Percentiles rank a stretch among this genome's conserved stretches.
phyloP scores from a whole-genome alignment of 2,797 vertebrate species.

The Tapera naevia region DNA sequence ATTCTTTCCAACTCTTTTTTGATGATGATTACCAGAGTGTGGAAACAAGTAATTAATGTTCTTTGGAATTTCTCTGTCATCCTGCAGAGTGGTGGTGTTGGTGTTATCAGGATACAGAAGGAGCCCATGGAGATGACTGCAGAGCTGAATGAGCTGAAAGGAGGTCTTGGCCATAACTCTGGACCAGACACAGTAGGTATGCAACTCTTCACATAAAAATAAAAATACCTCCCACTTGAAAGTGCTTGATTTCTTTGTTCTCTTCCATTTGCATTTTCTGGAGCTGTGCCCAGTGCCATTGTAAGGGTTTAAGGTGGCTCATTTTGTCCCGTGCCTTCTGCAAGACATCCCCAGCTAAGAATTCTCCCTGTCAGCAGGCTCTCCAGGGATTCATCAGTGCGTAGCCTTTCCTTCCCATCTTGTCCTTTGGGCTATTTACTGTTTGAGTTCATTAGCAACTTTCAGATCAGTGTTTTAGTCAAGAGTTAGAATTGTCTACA shows the following conservation, averaged over 20 bases:
- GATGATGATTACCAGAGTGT: background rate
- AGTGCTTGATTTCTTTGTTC: background rate
- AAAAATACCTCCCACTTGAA: background rate
- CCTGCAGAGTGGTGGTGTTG: background rate
- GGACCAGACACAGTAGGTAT: background rate
- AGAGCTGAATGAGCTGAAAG: background rate
- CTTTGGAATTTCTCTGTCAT: background rate
- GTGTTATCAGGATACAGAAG: background rate
- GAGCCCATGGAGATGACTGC: background rate
- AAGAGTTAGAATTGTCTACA: background rate
- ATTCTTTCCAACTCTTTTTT: background rate
- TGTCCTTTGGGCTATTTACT: background rate
- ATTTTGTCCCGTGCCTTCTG: rapidly evolving
- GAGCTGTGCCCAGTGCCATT: background rate
- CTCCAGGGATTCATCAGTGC: background rate
- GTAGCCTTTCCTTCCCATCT: background rate
- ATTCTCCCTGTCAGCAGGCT: background rate
- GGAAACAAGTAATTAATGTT: background rate
- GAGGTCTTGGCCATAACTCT: background rate
- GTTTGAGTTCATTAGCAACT: background rate
- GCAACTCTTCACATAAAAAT: background rate
- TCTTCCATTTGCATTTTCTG: background rate
- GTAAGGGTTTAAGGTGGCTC: background rate
- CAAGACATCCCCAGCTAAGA: background rate
- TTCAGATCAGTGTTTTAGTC: background rate